These are phyloP conservation scores for Kradibia gibbosae DNA, from an alignment of 1,140 invertebrate genomes.

Conservation along the genomic window DNA sequence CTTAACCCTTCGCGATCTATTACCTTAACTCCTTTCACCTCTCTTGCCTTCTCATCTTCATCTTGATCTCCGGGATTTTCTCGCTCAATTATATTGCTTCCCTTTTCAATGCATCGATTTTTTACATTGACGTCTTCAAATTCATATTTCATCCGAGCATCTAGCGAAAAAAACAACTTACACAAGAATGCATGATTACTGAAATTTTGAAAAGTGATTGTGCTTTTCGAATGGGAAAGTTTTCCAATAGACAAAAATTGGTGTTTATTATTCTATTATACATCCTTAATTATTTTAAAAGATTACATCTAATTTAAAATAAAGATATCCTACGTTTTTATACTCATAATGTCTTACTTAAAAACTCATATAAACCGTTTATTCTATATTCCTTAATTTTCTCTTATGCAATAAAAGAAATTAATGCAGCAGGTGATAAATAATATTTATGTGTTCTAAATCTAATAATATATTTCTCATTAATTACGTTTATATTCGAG, in stretches of 20 bases:
- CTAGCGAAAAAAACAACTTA: background rate
- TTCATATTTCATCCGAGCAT: background rate
- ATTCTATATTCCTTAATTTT: background rate
- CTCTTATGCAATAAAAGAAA: background rate
- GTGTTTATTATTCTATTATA: no score
- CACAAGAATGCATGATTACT: no score
- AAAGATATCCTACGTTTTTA: background rate
- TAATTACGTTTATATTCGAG: no score
- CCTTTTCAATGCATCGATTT: background rate
- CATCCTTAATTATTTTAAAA: background rate
- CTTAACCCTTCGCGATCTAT: constrained; percentile 19
- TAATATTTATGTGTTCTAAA: background rate
- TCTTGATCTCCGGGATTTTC: background rate
- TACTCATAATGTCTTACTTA: background rate
- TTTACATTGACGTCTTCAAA: background rate
- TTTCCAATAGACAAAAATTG: no score
- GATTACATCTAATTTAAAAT: background rate
- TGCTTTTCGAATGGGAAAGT: no score
- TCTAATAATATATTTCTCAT: no score
- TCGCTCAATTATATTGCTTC: constrained; percentile 17
- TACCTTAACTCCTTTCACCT: background rate
- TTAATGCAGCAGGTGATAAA: background rate
- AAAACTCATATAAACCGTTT: background rate
- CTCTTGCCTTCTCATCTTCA: background rate
- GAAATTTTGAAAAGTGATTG: no score